Percentiles rank a stretch among this genome's conserved stretches.
phyloP scores from a whole-genome alignment of 1,140 invertebrate species.

The Apis cerana region DNA sequence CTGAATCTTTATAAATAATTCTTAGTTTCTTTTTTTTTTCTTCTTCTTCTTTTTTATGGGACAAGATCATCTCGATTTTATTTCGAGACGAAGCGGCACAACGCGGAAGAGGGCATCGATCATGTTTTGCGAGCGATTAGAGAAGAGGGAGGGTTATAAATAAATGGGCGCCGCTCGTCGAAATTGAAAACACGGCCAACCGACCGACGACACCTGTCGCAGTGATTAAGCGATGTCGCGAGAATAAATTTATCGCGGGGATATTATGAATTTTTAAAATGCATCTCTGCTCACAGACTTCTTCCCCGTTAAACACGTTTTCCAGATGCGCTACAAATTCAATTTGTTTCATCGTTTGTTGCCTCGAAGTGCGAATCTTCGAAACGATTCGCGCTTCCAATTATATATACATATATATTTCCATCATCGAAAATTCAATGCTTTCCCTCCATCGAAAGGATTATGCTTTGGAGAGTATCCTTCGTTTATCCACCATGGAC shows the following conservation, averaged over 20 bases:
- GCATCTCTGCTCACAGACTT: neutral
- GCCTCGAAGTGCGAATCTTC: no score
- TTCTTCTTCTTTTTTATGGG: neutral
- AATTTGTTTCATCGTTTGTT: no score
- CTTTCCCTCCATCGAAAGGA: neutral
- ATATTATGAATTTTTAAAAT: constrained; percentile 8
- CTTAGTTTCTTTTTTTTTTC: neutral
- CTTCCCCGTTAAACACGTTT: neutral
- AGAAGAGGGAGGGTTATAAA: neutral
- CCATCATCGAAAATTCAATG: neutral
- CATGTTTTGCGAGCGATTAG: constrained; percentile 1
- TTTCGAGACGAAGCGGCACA: neutral
- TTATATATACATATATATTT: neutral
- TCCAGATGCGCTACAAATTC: neutral
- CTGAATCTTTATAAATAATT: neutral
- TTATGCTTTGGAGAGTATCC: no score
- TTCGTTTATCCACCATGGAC: neutral
- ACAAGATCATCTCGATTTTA: neutral
- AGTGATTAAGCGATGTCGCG: neutral
- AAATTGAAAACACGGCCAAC: constrained; percentile 14
- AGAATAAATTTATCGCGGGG: neutral
- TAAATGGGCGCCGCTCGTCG: neutral
- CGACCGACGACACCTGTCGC: neutral
- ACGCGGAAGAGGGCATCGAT: constrained; percentile 3
- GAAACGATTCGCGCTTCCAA: no score